Conservation (phyloP, 2,797 vertebrate genomes). For the Pangasius sanitwongsei region DNA sequence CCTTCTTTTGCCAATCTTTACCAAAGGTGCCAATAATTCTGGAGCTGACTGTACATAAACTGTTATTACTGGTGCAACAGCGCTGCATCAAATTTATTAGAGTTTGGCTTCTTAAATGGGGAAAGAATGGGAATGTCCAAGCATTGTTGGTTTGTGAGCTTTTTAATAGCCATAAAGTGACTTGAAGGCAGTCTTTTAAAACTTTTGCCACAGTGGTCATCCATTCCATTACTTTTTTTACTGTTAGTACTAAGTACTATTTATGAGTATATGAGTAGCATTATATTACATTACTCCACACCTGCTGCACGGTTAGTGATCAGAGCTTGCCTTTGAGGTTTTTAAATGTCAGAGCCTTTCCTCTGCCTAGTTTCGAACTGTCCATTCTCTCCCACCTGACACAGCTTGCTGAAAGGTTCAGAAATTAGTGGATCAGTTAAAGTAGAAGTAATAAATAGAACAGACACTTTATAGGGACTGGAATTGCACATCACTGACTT, state of each 20-base stretch:
- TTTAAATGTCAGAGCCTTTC: background rate
- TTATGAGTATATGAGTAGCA: background rate
- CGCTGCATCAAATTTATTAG: background rate
- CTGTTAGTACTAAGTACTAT: background rate
- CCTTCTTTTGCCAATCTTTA: background rate
- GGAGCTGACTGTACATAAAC: background rate
- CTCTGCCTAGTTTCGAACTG: background rate
- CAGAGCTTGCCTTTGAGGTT: background rate
- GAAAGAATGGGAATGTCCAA: background rate
- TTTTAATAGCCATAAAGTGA: slow-evolving; percentile 1
- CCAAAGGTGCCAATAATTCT: background rate
- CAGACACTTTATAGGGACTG: background rate
- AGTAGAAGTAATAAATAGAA: background rate
- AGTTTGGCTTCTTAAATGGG: background rate
- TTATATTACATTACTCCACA: background rate
- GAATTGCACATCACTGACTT: background rate
- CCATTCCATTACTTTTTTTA: background rate
- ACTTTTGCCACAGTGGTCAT: background rate
- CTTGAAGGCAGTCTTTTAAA: background rate
- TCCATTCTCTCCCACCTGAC: background rate
- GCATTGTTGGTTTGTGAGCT: background rate
- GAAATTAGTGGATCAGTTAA: background rate
- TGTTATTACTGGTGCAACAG: background rate
- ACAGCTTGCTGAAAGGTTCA: background rate
- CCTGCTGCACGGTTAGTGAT: background rate